Evolutionary conservation across 37 sponge, comb jelly and placozoan species (phyloP).

Genomic region (Beroe ovata): DNA sequence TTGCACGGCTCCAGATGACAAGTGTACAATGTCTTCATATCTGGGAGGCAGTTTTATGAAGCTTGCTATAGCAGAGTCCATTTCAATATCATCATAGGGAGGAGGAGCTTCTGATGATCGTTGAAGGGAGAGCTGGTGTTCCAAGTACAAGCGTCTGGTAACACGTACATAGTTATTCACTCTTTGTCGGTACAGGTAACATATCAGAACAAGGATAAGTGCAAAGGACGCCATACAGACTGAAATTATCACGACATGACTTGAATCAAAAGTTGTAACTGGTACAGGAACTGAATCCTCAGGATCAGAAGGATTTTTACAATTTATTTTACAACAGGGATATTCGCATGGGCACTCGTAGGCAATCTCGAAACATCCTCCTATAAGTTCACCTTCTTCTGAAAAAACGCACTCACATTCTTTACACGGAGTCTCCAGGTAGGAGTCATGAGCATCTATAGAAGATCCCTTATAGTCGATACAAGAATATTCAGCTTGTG

Average conservation of each 20-base stretch:
- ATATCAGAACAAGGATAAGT: not conserved
- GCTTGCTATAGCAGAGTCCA: not conserved
- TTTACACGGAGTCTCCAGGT: slow-evolving; percentile 11
- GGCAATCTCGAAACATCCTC: slow-evolving; percentile 16
- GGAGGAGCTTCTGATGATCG: slow-evolving; percentile 4
- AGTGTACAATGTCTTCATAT: slow-evolving; percentile 14
- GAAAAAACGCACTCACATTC: slow-evolving; percentile 24
- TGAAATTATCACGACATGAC: not conserved
- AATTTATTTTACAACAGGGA: slow-evolving; percentile 6
- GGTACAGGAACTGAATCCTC: not conserved
- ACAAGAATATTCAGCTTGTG: not conserved
- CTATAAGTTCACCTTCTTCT: slow-evolving; percentile 10
- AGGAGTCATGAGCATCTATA: not conserved
- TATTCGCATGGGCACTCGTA: slow-evolving; percentile 39
- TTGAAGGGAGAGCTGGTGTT: not conserved
- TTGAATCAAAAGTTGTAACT: not conserved
- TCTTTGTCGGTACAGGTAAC: slow-evolving; percentile 28
- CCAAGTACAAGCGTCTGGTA: slow-evolving; percentile 24
- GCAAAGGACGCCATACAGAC: not conserved
- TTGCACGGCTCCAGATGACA: not conserved
- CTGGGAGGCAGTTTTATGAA: not conserved
- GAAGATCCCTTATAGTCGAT: not conserved
- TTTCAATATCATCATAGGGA: slow-evolving; percentile 2
- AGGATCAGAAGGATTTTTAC: not conserved
- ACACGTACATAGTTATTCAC: slow-evolving; percentile 29